Conservation (phyloP, 1,140 invertebrate species). For the Ips typographus region DNA sequence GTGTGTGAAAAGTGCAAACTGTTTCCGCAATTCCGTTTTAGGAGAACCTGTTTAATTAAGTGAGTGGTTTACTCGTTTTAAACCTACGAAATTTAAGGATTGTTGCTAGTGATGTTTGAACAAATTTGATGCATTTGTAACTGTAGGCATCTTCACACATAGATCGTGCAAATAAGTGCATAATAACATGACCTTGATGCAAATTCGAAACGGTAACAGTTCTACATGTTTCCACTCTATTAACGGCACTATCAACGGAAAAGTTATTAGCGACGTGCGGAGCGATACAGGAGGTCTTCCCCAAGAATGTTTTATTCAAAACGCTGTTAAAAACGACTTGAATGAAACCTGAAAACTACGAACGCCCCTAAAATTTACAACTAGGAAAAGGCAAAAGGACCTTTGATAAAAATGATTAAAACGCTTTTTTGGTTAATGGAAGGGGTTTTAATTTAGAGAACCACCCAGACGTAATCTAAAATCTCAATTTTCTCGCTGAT, state of each 20-base stretch:
- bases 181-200: conserved; percentile 29
- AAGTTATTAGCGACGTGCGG: conserved; percentile 27
- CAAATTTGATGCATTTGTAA: not conserved
- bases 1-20: conserved; percentile 25
- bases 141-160: conserved; percentile 23
- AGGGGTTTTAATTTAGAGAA: conserved; percentile 13
- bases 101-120: not conserved
- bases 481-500: conserved; percentile 20
- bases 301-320: not conserved
- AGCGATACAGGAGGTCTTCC: conserved; percentile 17
- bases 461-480: conserved; percentile 15
- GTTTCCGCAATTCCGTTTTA: conserved; percentile 17
- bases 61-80: not conserved
- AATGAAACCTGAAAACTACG: not conserved
- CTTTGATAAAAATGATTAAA: too few relatives aligned
- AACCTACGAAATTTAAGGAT: not conserved
- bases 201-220: conserved; percentile 34
- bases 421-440: not conserved
- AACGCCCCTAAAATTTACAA: too few relatives aligned
- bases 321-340: not conserved
- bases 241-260: conserved; percentile 36
- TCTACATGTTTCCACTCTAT: conserved; percentile 33
- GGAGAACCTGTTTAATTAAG: not conserved
- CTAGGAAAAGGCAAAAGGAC: too few relatives aligned
- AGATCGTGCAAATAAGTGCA: conserved; percentile 21